Evolutionary conservation across 2,113 vertebrate genomes (phyloP).

Genomic region (Mixornis gularis): DNA sequence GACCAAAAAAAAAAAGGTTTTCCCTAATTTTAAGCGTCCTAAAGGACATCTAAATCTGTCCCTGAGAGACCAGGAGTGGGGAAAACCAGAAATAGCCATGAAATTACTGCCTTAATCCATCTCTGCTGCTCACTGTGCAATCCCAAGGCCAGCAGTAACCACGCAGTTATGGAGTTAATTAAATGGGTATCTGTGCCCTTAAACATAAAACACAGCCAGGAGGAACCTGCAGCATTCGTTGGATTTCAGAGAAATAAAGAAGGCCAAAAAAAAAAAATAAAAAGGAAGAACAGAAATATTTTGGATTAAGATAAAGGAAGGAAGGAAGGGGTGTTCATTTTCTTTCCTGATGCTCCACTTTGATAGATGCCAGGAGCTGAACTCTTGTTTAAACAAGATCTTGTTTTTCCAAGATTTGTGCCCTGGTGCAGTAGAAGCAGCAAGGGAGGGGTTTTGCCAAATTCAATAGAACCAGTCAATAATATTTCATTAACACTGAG

Average conservation of each 20-base stretch:
- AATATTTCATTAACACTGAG: constrained; percentile 45
- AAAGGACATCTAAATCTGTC: not conserved
- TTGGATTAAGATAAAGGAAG: not conserved
- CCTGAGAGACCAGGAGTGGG: not conserved
- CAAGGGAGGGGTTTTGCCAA: not conserved
- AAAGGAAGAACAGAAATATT: not conserved
- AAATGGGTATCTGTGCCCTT: constrained; percentile 1
- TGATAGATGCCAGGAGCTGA: not conserved
- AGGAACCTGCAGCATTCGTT: not conserved
- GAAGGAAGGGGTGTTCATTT: not conserved
- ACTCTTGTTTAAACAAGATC: not conserved
- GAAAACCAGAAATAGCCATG: not conserved
- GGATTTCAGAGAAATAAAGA: not conserved
- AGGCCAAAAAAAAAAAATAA: not conserved
- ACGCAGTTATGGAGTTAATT: not conserved
- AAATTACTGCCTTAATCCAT: not conserved
- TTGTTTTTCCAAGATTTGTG: not conserved
- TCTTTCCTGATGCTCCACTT: not conserved
- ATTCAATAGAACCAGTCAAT: constrained; percentile 13
- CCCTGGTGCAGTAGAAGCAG: not conserved
- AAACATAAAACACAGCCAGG: not conserved
- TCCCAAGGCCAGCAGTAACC: not conserved
- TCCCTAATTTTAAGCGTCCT: not conserved
- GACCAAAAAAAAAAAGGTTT: not conserved
- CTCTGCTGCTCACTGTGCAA: not conserved